phyloP scores from a whole-genome alignment of 2,113 vertebrate species.

The Rutilus rutilus region DNA sequence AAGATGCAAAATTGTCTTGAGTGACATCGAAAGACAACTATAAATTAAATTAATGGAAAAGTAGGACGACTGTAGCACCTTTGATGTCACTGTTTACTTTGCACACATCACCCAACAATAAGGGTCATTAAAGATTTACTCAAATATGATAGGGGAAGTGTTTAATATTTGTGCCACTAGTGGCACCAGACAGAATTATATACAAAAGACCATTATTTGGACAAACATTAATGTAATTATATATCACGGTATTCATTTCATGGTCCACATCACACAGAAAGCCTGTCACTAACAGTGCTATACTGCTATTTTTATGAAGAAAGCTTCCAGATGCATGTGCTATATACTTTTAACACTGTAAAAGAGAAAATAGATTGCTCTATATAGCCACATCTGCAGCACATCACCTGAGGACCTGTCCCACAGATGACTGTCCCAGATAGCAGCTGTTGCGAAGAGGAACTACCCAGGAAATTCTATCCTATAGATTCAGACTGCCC shows the following conservation, averaged over 20 bases:
- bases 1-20: slow-evolving; percentile 41
- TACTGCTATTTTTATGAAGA: background rate
- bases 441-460: slow-evolving; percentile 43
- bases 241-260: too few relatives aligned
- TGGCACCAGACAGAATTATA: too few relatives aligned
- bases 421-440: slow-evolving; percentile 48
- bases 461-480: slow-evolving; percentile 16
- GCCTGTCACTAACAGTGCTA: background rate
- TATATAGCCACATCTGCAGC: slow-evolving; percentile 23
- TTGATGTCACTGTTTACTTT: background rate
- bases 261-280: background rate
- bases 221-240: background rate
- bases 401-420: slow-evolving; percentile 41
- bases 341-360: slow-evolving; percentile 2
- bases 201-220: background rate
- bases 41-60: background rate
- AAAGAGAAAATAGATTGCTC: slow-evolving; percentile 34
- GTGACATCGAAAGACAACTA: slow-evolving; percentile 1
- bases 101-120: background rate
- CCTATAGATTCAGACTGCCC: slow-evolving; percentile 32
- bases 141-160: slow-evolving; percentile 7
- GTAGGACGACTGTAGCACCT: background rate
- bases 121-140: slow-evolving; percentile 25
- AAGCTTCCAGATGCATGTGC: background rate
- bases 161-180: background rate